Evolutionary conservation across 2,113 vertebrate species (phyloP).

Genomic region (Osmerus eperlanus): DNA sequence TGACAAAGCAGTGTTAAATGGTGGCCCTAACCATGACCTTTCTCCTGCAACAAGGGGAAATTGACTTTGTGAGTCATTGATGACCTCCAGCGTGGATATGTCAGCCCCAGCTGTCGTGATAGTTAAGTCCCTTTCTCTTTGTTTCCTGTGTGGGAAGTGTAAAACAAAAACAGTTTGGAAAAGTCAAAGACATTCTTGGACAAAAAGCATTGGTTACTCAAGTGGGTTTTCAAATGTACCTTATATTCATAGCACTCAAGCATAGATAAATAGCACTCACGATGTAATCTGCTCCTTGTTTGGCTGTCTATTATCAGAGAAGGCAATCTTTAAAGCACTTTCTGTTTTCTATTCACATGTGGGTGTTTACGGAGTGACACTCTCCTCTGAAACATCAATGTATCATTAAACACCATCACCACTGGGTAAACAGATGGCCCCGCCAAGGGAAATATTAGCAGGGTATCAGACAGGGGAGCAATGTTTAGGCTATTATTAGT

Average conservation of each 20-base stretch:
- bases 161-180: too few relatives aligned
- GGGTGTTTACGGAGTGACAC: too few relatives aligned
- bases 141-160: neutral
- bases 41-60: slow-evolving; percentile 47
- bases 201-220: slow-evolving; percentile 4
- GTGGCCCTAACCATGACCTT: slow-evolving; percentile 28
- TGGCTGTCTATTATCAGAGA: too few relatives aligned
- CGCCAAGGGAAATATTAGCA: slow-evolving; percentile 30
- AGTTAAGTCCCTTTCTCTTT: slow-evolving; percentile 39
- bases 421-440: slow-evolving; percentile 9
- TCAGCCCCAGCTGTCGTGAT: slow-evolving; percentile 30
- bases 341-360: too few relatives aligned
- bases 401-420: slow-evolving; percentile 39
- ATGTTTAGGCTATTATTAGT: slow-evolving; percentile 40
- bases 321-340: too few relatives aligned
- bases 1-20: slow-evolving; percentile 30
- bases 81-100: slow-evolving; percentile 50
- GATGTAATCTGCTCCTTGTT: too few relatives aligned
- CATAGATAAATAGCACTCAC: too few relatives aligned
- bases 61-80: slow-evolving; percentile 57
- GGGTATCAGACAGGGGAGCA: slow-evolving; percentile 21
- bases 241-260: too few relatives aligned
- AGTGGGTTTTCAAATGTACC: neutral
- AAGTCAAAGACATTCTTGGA: slow-evolving; percentile 5
- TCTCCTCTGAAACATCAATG: slow-evolving; percentile 4